Percentiles rank a stretch among this genome's conserved stretches.
Evolutionary conservation across 2,888 invertebrate genomes (phyloP).

Genomic region (Meloe dianella): DNA sequence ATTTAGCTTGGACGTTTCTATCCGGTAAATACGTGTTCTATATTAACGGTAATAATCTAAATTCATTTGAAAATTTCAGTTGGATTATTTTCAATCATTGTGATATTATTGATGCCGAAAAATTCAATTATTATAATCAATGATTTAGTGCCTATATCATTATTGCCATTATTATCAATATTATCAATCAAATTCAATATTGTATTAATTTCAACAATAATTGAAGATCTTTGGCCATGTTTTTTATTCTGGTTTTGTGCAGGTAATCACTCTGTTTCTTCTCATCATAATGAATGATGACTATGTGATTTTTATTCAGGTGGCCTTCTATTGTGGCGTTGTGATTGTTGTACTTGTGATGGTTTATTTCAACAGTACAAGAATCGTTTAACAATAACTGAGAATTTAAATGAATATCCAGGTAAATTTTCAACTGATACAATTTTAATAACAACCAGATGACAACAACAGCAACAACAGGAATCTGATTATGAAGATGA

Average conservation of each 20-base stretch:
- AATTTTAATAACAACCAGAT: constrained; percentile 66
- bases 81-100: constrained; percentile 60
- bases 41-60: neutral
- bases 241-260: constrained; percentile 67
- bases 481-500: constrained; percentile 48
- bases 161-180: constrained; percentile 59
- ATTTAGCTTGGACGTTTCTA: constrained; percentile 47
- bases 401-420: constrained; percentile 51
- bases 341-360: constrained; percentile 56
- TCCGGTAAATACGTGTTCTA: constrained; percentile 41
- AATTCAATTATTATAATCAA: constrained; percentile 53
- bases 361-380: constrained; percentile 38
- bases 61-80: constrained; percentile 56
- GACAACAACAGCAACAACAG: constrained; percentile 57
- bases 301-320: constrained; percentile 40
- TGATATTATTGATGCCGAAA: constrained; percentile 66
- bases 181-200: constrained; percentile 61
- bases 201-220: constrained; percentile 63
- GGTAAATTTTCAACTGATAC: constrained; percentile 62
- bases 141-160: constrained; percentile 45
- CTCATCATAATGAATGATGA: neutral
- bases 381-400: constrained; percentile 30
- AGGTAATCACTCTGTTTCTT: constrained; percentile 56
- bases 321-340: constrained; percentile 54
- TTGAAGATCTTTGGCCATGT: constrained; percentile 68